phyloP scores from a whole-genome alignment of 1,140 invertebrate species.

The Drosophila pachea region DNA sequence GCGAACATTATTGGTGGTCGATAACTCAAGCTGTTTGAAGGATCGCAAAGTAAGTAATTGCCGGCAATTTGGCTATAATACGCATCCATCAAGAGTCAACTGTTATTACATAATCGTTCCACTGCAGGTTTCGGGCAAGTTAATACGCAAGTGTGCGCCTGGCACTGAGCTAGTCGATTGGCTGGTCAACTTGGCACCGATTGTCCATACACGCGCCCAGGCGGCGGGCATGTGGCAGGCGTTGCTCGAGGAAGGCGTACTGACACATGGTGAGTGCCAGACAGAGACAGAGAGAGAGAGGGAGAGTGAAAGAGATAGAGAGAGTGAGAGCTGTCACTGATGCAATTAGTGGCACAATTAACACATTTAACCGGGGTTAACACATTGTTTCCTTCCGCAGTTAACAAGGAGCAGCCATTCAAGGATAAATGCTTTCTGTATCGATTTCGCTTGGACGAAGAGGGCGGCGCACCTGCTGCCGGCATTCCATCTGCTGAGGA shows the following conservation, averaged over 20 bases:
- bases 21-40: constrained; percentile 82
- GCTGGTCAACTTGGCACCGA: constrained; percentile 82
- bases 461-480: constrained; percentile 77
- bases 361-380: constrained; percentile 22
- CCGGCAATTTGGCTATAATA: constrained; percentile 9
- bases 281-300: neutral
- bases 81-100: constrained; percentile 5
- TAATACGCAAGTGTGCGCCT: constrained; percentile 82
- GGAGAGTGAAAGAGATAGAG: neutral
- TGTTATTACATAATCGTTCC: constrained; percentile 21
- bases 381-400: constrained; percentile 73
- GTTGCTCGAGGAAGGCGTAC: constrained; percentile 89
- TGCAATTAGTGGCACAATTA: constrained; percentile 28
- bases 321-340: neutral
- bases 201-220: constrained; percentile 84
- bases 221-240: constrained; percentile 91
- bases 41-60: constrained; percentile 80
- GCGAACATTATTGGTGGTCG: constrained; percentile 84
- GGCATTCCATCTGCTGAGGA: constrained; percentile 81
- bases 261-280: constrained; percentile 85
- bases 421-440: constrained; percentile 92
- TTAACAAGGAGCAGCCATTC: constrained; percentile 90
- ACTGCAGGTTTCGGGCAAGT: constrained; percentile 80
- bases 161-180: constrained; percentile 89
- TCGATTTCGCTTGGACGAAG: constrained; percentile 88